phyloP scores from a whole-genome alignment of 2,797 vertebrate genomes.

The Anas bernieri region DNA sequence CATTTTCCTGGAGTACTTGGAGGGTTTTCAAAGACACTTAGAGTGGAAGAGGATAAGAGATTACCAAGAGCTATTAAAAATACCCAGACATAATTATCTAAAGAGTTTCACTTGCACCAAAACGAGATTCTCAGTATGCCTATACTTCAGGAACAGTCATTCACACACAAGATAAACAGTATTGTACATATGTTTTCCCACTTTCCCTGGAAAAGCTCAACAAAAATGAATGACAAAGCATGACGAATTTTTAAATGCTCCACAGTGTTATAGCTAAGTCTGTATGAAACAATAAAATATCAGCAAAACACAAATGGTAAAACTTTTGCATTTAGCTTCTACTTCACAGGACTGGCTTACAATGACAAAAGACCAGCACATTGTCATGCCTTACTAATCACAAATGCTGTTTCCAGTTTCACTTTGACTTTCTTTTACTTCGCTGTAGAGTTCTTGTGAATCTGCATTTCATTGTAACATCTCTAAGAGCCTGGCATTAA shows the following conservation, averaged over 20 bases:
- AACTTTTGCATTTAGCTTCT: not conserved
- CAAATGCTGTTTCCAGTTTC: not conserved
- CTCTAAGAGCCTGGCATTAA: not conserved
- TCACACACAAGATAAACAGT: conserved; percentile 26
- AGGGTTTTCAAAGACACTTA: conserved; percentile 41
- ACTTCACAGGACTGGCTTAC: not conserved
- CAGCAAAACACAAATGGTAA: not conserved
- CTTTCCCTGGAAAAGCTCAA: conserved; percentile 24
- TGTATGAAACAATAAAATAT: not conserved
- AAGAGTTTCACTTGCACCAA: conserved; percentile 12
- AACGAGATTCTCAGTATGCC: not conserved
- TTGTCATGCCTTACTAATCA: not conserved
- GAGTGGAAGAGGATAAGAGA: conserved; percentile 38
- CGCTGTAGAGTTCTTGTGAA: not conserved
- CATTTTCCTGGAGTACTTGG: conserved; percentile 13
- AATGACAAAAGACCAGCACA: not conserved
- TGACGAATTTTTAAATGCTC: not conserved
- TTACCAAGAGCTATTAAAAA: conserved; percentile 52
- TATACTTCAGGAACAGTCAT: conserved; percentile 30
- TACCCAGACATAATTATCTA: conserved; percentile 27
- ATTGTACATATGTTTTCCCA: conserved; percentile 24
- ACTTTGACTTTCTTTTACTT: not conserved
- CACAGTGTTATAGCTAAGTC: not conserved
- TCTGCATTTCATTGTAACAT: not conserved
- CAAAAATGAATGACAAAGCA: not conserved